Conservation (phyloP, 2,888 invertebrate species). For the Bibio marci region DNA sequence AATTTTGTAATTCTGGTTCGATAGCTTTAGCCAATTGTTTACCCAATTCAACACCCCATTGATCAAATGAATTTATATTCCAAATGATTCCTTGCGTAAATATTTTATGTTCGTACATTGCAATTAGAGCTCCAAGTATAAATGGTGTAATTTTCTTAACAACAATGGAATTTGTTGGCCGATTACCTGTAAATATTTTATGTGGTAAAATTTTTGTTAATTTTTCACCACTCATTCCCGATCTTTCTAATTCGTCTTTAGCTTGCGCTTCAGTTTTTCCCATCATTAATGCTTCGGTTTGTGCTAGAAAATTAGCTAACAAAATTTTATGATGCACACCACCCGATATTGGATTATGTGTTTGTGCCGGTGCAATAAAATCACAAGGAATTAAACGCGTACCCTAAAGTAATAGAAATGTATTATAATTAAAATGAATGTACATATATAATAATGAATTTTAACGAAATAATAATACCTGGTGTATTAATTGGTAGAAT, state of each 20-base stretch:
- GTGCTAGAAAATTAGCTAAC: constrained; percentile 92
- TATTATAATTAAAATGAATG: neutral
- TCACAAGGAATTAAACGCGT: constrained; percentile 80
- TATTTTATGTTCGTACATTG: constrained; percentile 97
- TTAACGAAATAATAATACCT: constrained; percentile 33
- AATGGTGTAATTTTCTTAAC: constrained; percentile 85
- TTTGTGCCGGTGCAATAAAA: constrained; percentile 85
- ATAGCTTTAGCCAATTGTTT: constrained; percentile 98
- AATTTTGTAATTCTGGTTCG: constrained; percentile 72
- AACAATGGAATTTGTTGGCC: constrained; percentile 93
- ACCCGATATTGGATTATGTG: constrained; percentile 70
- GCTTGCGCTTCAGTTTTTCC: constrained; percentile 42
- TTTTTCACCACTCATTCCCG: constrained; percentile 57
- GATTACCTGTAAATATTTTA: constrained; percentile 92
- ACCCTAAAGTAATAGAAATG: constrained; percentile 12
- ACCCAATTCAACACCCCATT: constrained; percentile 99
- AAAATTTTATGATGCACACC: constrained; percentile 87
- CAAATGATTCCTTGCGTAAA: constrained; percentile 97
- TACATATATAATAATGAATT: neutral
- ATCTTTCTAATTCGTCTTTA: constrained; percentile 57
- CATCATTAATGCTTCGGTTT: constrained; percentile 95
- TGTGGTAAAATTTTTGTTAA: constrained; percentile 75
- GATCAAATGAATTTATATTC: constrained; percentile 99
- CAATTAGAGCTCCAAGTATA: constrained; percentile 82
- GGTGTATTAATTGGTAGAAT: constrained; percentile 98